Evolutionary conservation across 2,888 invertebrate genomes (phyloP).

Genomic region (Diachrysia chrysitis): DNA sequence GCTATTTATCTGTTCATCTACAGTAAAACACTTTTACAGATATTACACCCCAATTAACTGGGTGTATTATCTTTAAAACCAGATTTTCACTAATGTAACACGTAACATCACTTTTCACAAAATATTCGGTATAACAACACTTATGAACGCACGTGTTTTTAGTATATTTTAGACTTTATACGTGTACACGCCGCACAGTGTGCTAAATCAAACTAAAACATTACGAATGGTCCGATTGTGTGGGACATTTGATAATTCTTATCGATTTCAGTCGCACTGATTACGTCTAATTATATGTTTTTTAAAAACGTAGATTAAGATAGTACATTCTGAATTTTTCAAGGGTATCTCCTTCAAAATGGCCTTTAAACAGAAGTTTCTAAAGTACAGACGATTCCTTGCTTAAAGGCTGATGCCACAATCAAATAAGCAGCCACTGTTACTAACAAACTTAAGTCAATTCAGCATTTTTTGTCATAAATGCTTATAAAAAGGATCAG

Average conservation of each 20-base stretch:
- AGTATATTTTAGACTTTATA: slow-evolving; percentile 12
- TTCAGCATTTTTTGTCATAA: too few relatives aligned
- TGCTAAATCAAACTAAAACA: slow-evolving; percentile 60
- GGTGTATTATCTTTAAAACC: slow-evolving; percentile 21
- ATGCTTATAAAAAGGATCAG: neutral
- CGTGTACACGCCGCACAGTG: slow-evolving; percentile 46
- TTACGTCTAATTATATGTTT: slow-evolving; percentile 60
- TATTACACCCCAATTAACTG: slow-evolving; percentile 36
- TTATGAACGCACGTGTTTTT: slow-evolving; percentile 32
- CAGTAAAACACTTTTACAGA: slow-evolving; percentile 38
- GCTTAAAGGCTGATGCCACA: neutral
- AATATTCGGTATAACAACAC: slow-evolving; percentile 23
- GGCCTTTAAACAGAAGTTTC: slow-evolving; percentile 12
- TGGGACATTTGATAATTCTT: slow-evolving; percentile 66
- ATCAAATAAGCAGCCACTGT: neutral
- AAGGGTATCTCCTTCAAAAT: slow-evolving; percentile 10
- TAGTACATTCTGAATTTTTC: slow-evolving; percentile 15
- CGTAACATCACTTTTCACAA: slow-evolving; percentile 28
- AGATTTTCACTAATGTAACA: slow-evolving; percentile 23
- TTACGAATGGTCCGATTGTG: slow-evolving; percentile 52
- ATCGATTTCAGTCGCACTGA: slow-evolving; percentile 68
- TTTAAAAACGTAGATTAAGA: slow-evolving; percentile 40
- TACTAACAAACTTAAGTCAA: neutral
- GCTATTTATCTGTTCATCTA: slow-evolving; percentile 38
- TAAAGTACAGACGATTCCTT: neutral